Base-by-base conservation (phyloP, 2,797 vertebrate genomes). In the Poeciliopsis paucimaculata region DNA sequence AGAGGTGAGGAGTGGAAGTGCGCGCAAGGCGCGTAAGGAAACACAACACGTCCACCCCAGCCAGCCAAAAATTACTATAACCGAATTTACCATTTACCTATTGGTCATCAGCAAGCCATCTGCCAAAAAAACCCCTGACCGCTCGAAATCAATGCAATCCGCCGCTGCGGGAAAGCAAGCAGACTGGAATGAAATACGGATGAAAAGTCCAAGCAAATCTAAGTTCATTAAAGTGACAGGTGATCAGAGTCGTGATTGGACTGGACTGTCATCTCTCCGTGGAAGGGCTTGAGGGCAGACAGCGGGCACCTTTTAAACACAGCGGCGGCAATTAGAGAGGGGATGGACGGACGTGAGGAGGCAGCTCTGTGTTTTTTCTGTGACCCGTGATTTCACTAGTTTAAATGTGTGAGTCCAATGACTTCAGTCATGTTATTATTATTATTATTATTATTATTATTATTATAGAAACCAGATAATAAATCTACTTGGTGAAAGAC, bases 1-100 rank as follows among this genome's bases (percentile, higher is more conserved):
- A 79, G 75, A 77, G 77, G 71, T 43, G 81, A 78, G 83, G 83
- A 77, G 79, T 78, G 46, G 62, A 83, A 2, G 12, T 79, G 88
- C 86, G 90, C 89, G 88, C 80, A 77, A 28, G 76, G 46, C 43
- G 70, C 51, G 46, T 53, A 16, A 16, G 70, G 16, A 57, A 36
- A 45, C 55, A 76, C 10, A 78, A 45, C 23, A 23, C 77, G 75
- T 84, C 78, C 85, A 64, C 81, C 86, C 86, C 86, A 68, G 77
- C 70, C 39, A 26, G 31, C 11, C 4, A 79, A 53, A 80, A 4
- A 46, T 75, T 41, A 85, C 86, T 89, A 77, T 73, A 36, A 70
- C 55, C n/a, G 53, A 72, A 49, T 9, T 45, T 71, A 70, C 66
- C n/a, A 41, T 70, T 70, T 43, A 15, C 23, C 41, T 71, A 46